Percentiles rank a stretch among this genome's conserved stretches.
Evolutionary conservation across 1,140 invertebrate species (phyloP).

Genomic region (Lethrus apterus): DNA sequence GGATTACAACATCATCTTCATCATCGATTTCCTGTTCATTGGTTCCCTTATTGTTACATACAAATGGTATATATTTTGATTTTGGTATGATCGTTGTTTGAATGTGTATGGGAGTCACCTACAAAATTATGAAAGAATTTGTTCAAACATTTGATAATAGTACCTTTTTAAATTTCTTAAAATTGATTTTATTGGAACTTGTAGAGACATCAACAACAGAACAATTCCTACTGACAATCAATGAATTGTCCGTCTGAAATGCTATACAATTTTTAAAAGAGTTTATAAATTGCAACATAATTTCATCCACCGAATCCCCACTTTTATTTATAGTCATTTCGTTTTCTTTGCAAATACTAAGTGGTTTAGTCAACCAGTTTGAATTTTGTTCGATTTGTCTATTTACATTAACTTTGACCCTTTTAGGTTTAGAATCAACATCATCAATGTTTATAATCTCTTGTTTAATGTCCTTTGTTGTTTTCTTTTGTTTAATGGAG

Average conservation of each 20-base stretch:
- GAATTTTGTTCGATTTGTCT: constrained; percentile 1
- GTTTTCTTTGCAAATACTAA: background rate
- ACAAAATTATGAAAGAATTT: constrained; percentile 1
- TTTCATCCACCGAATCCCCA: constrained; percentile 8
- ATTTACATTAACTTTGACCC: constrained; percentile 1
- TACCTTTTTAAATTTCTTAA: constrained; percentile 17
- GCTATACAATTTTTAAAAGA: constrained; percentile 13
- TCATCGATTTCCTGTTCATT: constrained; percentile 1
- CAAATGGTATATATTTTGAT: constrained; percentile 1
- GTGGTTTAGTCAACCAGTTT: constrained; percentile 4
- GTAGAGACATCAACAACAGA: background rate
- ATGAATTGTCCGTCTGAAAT: background rate
- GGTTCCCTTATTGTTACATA: background rate
- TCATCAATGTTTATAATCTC: too few species aligned
- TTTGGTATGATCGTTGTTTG: constrained; percentile 9
- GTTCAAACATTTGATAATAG: background rate
- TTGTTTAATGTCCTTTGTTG: too few species aligned
- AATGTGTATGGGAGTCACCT: constrained; percentile 3
- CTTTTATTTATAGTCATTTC: background rate
- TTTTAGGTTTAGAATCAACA: background rate
- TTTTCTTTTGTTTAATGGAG: too few species aligned
- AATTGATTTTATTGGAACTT: background rate
- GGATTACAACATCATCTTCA: background rate
- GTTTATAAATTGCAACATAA: constrained; percentile 9
- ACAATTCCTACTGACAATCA: background rate